phyloP scores from a whole-genome alignment of 1,140 invertebrate species.

The Drosophila lacteicornis region DNA sequence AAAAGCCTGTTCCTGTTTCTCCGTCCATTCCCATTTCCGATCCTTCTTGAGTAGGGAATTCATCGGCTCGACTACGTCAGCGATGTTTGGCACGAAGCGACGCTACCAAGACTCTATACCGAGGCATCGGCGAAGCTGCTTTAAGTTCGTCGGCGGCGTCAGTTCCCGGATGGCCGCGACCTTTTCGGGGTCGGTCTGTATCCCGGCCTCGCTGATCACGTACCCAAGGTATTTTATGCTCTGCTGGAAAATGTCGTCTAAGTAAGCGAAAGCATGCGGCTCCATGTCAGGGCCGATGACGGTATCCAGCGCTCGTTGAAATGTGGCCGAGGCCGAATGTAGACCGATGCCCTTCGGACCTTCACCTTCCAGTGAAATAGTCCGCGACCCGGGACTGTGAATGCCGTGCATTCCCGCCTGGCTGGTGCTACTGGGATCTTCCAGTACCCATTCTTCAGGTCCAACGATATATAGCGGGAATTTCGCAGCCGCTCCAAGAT shows the following conservation, averaged over 20 bases:
- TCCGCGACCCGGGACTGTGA: too few relatives aligned
- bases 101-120: neutral
- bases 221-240: too few relatives aligned
- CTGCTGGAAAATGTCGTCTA: too few relatives aligned
- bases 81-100: too few relatives aligned
- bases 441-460: constrained; percentile 82
- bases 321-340: neutral
- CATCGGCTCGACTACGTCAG: too few relatives aligned
- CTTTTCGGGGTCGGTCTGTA: constrained; percentile 2
- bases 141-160: neutral
- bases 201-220: too few relatives aligned
- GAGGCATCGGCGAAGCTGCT: neutral
- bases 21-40: too few relatives aligned
- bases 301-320: constrained; percentile 4
- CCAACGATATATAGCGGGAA: constrained; percentile 40
- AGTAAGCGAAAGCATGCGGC: too few relatives aligned
- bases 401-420: constrained; percentile 83
- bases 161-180: neutral
- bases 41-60: too few relatives aligned
- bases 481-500: constrained; percentile 22
- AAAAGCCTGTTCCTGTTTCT: too few relatives aligned
- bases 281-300: neutral
- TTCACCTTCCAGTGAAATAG: too few relatives aligned
- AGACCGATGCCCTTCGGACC: constrained; percentile 84
- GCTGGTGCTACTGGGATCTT: constrained; percentile 67